Evolutionary conservation across 2,113 vertebrate genomes (phyloP).

Genomic region (Lagopus muta): DNA sequence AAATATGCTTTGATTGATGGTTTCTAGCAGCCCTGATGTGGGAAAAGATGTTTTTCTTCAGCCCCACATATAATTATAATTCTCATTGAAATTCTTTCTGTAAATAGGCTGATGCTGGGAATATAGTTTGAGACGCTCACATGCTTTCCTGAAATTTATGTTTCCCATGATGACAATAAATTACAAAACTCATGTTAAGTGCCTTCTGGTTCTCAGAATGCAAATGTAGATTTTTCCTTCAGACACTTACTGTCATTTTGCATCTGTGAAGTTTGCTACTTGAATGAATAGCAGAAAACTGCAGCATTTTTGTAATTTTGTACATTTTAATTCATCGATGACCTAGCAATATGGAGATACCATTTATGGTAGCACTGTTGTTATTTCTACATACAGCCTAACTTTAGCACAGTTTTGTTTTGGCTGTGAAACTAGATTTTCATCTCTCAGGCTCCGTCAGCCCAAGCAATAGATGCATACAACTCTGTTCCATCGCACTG

Average conservation of each 20-base stretch:
- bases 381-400: neutral
- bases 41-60: constrained; percentile 37
- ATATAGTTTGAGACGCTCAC: constrained; percentile 33
- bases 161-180: constrained; percentile 57
- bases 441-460: neutral
- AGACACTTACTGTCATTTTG: neutral
- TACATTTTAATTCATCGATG: neutral
- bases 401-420: neutral
- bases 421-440: neutral
- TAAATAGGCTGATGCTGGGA: constrained; percentile 48
- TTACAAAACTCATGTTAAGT: constrained; percentile 41
- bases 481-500: neutral
- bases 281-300: constrained; percentile 3
- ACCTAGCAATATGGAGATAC: neutral
- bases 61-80: constrained; percentile 16
- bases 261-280: constrained; percentile 22
- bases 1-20: neutral
- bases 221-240: constrained; percentile 19
- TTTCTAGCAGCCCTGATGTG: constrained; percentile 13
- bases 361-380: neutral
- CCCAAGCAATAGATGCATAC: neutral
- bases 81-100: constrained; percentile 53
- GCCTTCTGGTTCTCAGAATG: constrained; percentile 33
- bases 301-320: constrained; percentile 31
- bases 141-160: constrained; percentile 50